Conservation (phyloP, 2,888 invertebrate genomes). For the Stenolophus ochropezus region DNA sequence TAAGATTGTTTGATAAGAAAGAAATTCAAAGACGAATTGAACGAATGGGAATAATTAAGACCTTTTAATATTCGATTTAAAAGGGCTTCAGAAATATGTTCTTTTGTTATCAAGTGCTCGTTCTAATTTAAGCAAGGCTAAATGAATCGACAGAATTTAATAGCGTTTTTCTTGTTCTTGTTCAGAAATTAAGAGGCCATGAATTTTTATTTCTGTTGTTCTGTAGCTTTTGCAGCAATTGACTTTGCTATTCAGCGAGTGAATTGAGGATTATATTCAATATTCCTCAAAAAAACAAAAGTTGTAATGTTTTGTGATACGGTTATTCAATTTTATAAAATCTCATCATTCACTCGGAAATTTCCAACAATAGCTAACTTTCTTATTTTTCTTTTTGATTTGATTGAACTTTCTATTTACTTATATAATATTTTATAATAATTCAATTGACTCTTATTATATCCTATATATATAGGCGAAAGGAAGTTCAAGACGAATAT, state of each 20-base stretch:
- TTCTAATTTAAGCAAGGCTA: conserved; percentile 11
- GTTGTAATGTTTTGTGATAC: neutral
- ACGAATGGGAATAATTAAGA: conserved; percentile 39
- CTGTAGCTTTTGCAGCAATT: neutral
- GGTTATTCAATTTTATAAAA: neutral
- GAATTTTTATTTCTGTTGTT: conserved; percentile 5
- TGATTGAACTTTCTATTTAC: too few species aligned
- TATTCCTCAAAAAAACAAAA: neutral
- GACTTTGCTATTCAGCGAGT: neutral
- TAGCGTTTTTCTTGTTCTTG: conserved; percentile 23
- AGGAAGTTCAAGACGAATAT: too few species aligned
- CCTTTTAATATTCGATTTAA: conserved; percentile 45
- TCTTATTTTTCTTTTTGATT: too few species aligned
- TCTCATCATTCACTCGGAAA: neutral
- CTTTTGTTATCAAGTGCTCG: conserved; percentile 40
- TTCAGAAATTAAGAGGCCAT: conserved; percentile 5
- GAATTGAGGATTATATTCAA: neutral
- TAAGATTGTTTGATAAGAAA: conserved; percentile 47
- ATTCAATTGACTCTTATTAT: too few species aligned
- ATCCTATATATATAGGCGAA: too few species aligned
- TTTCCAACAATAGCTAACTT: neutral
- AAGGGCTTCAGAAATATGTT: conserved; percentile 32
- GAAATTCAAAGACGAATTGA: conserved; percentile 16
- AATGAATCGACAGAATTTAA: conserved; percentile 43
- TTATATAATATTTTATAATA: too few species aligned